phyloP scores from a whole-genome alignment of 2,888 invertebrate genomes.

The Phaedon cochleariae region DNA sequence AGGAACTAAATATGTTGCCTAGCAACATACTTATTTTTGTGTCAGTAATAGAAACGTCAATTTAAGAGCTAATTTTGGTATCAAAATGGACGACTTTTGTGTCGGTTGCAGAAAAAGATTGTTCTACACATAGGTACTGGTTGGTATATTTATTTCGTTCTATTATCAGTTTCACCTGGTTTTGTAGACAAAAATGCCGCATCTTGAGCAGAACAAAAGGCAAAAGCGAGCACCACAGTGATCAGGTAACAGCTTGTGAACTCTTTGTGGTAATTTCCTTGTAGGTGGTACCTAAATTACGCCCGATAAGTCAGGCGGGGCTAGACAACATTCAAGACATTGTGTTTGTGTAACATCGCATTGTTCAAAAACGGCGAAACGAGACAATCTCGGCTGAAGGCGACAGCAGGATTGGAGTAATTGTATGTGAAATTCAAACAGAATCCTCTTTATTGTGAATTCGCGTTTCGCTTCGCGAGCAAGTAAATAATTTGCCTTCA shows the following conservation, averaged over 20 bases:
- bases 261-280: not conserved
- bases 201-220: no score
- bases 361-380: constrained; percentile 18
- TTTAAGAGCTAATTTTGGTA: no score
- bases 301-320: not conserved
- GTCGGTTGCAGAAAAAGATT: no score
- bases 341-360: constrained; percentile 10
- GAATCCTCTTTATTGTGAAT: constrained; percentile 39
- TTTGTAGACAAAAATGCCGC: no score
- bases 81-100: no score
- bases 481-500: constrained; percentile 37
- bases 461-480: constrained; percentile 32
- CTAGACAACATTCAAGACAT: constrained; percentile 1
- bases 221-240: not conserved
- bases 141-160: no score
- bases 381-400: constrained; percentile 6
- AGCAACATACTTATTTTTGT: no score
- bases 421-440: constrained; percentile 42
- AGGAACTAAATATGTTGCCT: no score
- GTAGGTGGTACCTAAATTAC: not conserved
- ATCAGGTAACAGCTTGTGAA: not conserved
- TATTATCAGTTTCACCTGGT: no score
- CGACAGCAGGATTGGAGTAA: constrained; percentile 28
- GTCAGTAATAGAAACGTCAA: no score
- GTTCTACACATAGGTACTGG: no score